Evolutionary conservation across 2,113 vertebrate species (phyloP).

Genomic region (Channa maculata): DNA sequence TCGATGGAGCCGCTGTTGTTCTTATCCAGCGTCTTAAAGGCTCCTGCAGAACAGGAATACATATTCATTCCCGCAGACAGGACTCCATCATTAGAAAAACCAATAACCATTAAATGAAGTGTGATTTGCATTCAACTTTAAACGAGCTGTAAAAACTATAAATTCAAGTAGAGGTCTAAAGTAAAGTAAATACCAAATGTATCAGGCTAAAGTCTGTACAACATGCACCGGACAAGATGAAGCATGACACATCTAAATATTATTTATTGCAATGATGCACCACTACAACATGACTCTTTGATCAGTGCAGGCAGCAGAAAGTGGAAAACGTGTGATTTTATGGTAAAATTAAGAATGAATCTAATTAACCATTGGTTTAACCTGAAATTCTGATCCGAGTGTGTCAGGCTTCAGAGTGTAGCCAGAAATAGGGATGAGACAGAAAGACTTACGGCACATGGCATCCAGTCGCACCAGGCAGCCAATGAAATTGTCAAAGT

Average conservation of each 20-base stretch:
- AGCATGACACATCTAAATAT: not conserved
- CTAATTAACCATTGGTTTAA: no score
- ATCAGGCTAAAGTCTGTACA: not conserved
- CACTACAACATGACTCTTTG: no score
- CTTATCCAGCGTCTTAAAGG: constrained; percentile 90
- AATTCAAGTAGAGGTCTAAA: not conserved
- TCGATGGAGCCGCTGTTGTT: constrained; percentile 84
- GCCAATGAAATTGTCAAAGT: constrained; percentile 94
- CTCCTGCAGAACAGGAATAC: constrained; percentile 76
- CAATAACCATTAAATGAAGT: no score
- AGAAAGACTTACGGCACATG: constrained; percentile 90
- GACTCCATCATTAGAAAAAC: no score
- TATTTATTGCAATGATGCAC: not conserved
- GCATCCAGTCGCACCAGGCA: constrained; percentile 93
- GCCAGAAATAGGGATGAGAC: not conserved
- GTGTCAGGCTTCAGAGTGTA: not conserved
- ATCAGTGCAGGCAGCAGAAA: not conserved
- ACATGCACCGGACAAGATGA: not conserved
- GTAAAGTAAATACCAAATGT: not conserved
- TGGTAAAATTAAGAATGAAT: no score
- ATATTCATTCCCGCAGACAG: no score
- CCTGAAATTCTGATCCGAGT: no score
- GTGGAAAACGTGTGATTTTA: not conserved
- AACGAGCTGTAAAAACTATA: no score
- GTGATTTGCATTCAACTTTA: no score